Conservation (phyloP, 2,797 vertebrate genomes). For the Synanceia verrucosa region DNA sequence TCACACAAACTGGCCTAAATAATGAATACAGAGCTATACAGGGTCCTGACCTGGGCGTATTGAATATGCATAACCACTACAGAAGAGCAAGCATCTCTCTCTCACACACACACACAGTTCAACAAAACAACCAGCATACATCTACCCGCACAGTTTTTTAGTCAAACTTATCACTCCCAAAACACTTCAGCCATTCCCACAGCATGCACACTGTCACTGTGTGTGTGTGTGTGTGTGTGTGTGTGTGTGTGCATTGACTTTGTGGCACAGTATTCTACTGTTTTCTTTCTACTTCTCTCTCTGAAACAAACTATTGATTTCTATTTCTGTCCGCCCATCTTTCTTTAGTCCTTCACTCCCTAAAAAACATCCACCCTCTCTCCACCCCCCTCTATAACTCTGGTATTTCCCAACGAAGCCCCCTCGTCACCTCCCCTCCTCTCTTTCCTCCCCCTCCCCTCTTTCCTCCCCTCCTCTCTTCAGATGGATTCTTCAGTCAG, state of each 20-base stretch:
- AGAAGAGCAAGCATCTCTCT: slow-evolving; percentile 30
- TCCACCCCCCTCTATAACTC: slow-evolving; percentile 28
- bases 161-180: background rate
- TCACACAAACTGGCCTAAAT: slow-evolving; percentile 63
- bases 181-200: background rate
- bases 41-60: slow-evolving; percentile 66
- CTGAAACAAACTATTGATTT: slow-evolving; percentile 56
- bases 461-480: slow-evolving; percentile 51
- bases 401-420: slow-evolving; percentile 70
- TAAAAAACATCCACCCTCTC: slow-evolving; percentile 33
- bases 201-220: background rate
- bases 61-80: slow-evolving; percentile 74
- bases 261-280: slow-evolving; percentile 18
- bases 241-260: slow-evolving; percentile 34
- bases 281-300: slow-evolving; percentile 35
- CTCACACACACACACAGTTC: slow-evolving; percentile 21
- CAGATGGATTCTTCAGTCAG: slow-evolving; percentile 81
- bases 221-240: background rate
- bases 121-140: background rate
- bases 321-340: slow-evolving; percentile 49
- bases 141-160: background rate
- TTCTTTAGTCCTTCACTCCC: slow-evolving; percentile 45
- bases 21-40: slow-evolving; percentile 66
- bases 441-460: slow-evolving; percentile 5
- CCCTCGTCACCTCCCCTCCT: background rate